phyloP scores from a whole-genome alignment of 2,113 vertebrate genomes.

The Oryzias melastigma region DNA sequence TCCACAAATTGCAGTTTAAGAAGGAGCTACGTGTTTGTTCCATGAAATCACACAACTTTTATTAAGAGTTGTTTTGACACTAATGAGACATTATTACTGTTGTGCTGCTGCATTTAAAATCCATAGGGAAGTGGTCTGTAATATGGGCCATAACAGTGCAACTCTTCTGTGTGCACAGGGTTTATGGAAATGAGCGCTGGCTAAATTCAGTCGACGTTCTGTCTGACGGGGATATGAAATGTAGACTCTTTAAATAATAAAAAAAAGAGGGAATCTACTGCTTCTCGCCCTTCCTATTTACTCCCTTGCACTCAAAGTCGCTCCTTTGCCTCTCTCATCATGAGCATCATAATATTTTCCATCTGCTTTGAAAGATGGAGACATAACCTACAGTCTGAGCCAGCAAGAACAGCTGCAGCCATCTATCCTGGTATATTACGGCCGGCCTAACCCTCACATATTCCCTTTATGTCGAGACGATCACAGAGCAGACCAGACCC shows the following conservation, averaged over 20 bases:
- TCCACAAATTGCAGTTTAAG: slow-evolving; percentile 6
- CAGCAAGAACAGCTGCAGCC: slow-evolving; percentile 63
- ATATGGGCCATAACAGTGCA: slow-evolving; percentile 10
- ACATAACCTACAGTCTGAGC: slow-evolving; percentile 55
- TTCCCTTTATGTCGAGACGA: slow-evolving; percentile 62
- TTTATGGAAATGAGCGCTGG: slow-evolving; percentile 18
- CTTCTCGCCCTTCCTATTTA: slow-evolving; percentile 23
- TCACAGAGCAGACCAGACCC: slow-evolving; percentile 59
- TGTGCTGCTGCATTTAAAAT: slow-evolving; percentile 19
- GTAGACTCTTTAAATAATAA: slow-evolving; percentile 22
- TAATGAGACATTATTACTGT: slow-evolving; percentile 32
- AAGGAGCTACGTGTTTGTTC: not conserved
- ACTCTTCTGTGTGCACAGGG: not conserved
- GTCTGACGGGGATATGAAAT: slow-evolving; percentile 27
- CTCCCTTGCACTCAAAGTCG: slow-evolving; percentile 10
- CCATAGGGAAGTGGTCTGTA: slow-evolving; percentile 9
- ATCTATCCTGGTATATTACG: slow-evolving; percentile 58
- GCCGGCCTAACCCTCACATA: slow-evolving; percentile 50
- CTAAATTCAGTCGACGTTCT: slow-evolving; percentile 3
- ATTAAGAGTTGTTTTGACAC: slow-evolving; percentile 17
- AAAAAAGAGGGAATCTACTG: slow-evolving; percentile 6
- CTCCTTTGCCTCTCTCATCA: slow-evolving; percentile 46
- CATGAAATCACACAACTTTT: slow-evolving; percentile 9
- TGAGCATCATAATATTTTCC: slow-evolving; percentile 69
- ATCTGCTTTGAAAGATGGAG: slow-evolving; percentile 62